Base-by-base conservation (phyloP, 1,140 invertebrate species). In the Sarcophaga peregrina region DNA sequence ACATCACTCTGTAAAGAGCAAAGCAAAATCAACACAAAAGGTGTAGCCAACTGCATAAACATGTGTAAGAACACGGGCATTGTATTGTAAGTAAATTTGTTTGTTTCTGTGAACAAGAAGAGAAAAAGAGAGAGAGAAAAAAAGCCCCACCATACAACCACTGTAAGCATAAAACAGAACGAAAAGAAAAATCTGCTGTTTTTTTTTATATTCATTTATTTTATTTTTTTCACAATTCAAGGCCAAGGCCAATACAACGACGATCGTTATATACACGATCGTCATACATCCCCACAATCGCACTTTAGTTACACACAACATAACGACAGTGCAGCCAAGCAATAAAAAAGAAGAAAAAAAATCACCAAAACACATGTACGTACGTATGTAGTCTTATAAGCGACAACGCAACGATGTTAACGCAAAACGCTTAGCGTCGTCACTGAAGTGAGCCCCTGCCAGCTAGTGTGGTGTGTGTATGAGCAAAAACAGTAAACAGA, bases 211-310 rank as follows among this genome's bases (percentile, higher is more conserved):
- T 58, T 37, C 1, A 2, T 37, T 37, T 37, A 37, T 37, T 37
- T 37, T 37, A 37, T 58, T 58, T 58, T 58, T n/a, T 58, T 58
- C 54, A n/a, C 54, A 58, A 68, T 68, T 68, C 62, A 68, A 68
- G 62, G 62, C 62, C 62, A 68, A 68, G 62, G 62, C 62, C 74
- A 76, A 76, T 46, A 50, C 74, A n/a, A 73, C 25, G 45, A 76
- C 62, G 62, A 68, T 68, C 62, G 62, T 76, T 11, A 76, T 8
- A 75, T 6, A 37, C 13, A 47, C 9, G 37, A 37, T 13, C 73
- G 74, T 46, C 45, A 47, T 9, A 10, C 62, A n/a, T 7, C 62
- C 25, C 11, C 6, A 62, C 54, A 62, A 20, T 68, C 62, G 15
- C 54, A 58, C 54, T 58, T 58, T 13, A n/a, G 54, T 4, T 37